phyloP scores from a whole-genome alignment of 1,140 invertebrate species.

The Tribolium castaneum region DNA sequence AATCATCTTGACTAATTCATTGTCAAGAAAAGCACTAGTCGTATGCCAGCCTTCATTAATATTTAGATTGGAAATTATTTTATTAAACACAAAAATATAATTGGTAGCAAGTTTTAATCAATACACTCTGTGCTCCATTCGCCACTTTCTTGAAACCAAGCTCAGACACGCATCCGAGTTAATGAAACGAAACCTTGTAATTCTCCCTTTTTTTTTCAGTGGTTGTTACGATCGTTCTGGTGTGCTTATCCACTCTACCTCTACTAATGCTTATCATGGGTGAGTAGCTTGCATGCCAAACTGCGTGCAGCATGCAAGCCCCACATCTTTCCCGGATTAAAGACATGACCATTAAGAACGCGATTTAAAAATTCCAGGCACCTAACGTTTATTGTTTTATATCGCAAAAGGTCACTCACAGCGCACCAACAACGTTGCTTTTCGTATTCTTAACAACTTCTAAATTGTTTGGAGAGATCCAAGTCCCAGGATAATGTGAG shows the following conservation, averaged over 20 bases:
- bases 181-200: conserved; percentile 3
- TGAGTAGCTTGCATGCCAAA: conserved; percentile 64
- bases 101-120: not conserved
- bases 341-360: too few relatives aligned
- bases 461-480: conserved; percentile 28
- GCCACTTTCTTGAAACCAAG: not conserved
- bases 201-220: conserved; percentile 65
- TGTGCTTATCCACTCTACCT: conserved; percentile 73
- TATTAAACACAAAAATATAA: not conserved
- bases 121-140: not conserved
- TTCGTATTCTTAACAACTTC: not conserved
- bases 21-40: not conserved
- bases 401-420: not conserved
- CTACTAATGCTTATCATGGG: conserved; percentile 80
- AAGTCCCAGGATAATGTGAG: conserved; percentile 7
- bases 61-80: not conserved
- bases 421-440: not conserved
- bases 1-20: not conserved
- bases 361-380: too few relatives aligned
- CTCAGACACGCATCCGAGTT: conserved; percentile 1
- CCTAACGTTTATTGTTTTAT: not conserved
- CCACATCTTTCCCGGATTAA: not conserved
- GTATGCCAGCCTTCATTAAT: not conserved
- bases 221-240: conserved; percentile 75
- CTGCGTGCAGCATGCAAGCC: conserved; percentile 48